A percentile compares a stretch with the other conserved stretches of the same genome.
Evolutionary conservation across 2,888 invertebrate species (phyloP).

Genomic region (Drosophila quinaria): DNA sequence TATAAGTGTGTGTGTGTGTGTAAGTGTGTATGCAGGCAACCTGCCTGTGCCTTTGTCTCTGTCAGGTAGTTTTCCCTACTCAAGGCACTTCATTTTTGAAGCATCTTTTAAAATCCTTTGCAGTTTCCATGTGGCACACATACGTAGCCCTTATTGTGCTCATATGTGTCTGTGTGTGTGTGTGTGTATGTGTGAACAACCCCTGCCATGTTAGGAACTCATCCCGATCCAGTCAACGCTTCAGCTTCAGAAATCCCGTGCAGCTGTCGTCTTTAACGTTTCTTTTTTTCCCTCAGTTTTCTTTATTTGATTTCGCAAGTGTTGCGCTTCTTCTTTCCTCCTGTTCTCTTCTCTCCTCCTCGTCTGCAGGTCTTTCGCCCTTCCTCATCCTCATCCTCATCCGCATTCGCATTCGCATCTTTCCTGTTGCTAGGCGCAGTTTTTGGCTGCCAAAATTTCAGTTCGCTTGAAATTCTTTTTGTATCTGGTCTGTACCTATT

Average conservation of each 20-base stretch:
- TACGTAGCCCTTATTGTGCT: constrained; percentile 48
- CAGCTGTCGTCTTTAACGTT: constrained; percentile 58
- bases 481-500: constrained; percentile 18
- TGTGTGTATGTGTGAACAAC: constrained; percentile 56
- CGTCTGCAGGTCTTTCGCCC: constrained; percentile 35
- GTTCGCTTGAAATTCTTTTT: constrained; percentile 16
- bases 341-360: neutral
- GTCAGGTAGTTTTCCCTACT: constrained; percentile 71
- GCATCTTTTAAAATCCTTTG: constrained; percentile 68
- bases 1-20: constrained; percentile 33
- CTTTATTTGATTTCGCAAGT: constrained; percentile 75
- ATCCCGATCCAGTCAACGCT: constrained; percentile 27
- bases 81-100: constrained; percentile 55
- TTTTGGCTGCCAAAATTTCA: constrained; percentile 22
- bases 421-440: constrained; percentile 71
- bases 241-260: constrained; percentile 58
- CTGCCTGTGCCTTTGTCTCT: constrained; percentile 64
- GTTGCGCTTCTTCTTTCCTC: constrained; percentile 47
- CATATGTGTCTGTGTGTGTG: constrained; percentile 14
- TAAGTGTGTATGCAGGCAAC: constrained; percentile 53
- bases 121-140: constrained; percentile 75
- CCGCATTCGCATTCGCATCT: neutral
- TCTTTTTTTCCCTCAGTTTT: constrained; percentile 43
- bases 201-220: constrained; percentile 47
- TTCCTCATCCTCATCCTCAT: constrained; percentile 25